These are phyloP conservation scores for Dascyllus trimaculatus DNA, from an alignment of 2,113 vertebrate genomes.

Conservation along the genomic window DNA sequence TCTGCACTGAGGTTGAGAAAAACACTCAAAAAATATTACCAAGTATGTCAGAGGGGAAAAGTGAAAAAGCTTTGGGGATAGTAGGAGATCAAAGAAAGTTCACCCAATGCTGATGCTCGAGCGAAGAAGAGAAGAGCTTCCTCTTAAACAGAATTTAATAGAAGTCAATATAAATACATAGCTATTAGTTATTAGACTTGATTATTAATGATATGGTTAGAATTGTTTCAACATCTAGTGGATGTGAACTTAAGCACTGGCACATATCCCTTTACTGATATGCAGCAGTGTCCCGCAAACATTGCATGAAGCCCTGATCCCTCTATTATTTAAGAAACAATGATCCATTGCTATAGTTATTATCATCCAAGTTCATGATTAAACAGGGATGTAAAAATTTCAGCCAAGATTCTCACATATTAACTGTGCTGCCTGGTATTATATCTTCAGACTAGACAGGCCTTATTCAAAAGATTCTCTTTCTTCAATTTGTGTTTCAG, in stretches of 20 bases:
- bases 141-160: conserved; percentile 11
- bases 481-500: too few relatives aligned
- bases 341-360: too few relatives aligned
- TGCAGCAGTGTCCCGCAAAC: too few relatives aligned
- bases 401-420: too few relatives aligned
- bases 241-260: not conserved
- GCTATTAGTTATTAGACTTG: not conserved
- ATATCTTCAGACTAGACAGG: too few relatives aligned
- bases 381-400: too few relatives aligned
- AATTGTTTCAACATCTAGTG: conserved; percentile 5
- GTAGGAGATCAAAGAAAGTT: conserved; percentile 41
- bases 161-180: not conserved
- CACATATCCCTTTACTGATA: not conserved
- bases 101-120: not conserved
- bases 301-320: too few relatives aligned
- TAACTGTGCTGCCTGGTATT: too few relatives aligned
- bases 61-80: conserved; percentile 37
- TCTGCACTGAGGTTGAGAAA: conserved; percentile 23
- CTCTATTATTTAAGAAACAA: too few relatives aligned
- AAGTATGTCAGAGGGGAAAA: conserved; percentile 41
- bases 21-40: conserved; percentile 64
- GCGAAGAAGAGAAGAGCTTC: not conserved
- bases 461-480: too few relatives aligned
- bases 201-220: conserved; percentile 3
- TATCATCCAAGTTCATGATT: too few relatives aligned